phyloP scores from a whole-genome alignment of 2,888 invertebrate species.

The Sabatieria punctata region DNA sequence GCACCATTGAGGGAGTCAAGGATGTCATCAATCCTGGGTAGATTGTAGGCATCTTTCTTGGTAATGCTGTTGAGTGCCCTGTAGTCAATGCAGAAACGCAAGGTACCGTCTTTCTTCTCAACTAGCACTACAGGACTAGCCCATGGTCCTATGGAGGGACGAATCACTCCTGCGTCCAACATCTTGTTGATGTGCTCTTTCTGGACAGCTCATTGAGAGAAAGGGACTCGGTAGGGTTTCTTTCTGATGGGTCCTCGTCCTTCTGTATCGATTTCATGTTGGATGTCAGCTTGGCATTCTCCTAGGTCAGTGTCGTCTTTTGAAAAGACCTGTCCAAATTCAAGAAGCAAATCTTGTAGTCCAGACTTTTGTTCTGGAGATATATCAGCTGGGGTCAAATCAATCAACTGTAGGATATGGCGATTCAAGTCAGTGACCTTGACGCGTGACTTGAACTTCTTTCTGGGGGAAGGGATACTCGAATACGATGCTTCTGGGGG shows the following conservation, averaged over 20 bases:
- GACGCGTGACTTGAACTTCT: too few relatives aligned
- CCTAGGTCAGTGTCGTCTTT: too few relatives aligned
- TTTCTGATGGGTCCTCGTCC: background rate
- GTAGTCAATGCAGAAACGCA: conserved; percentile 16
- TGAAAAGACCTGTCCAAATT: too few relatives aligned
- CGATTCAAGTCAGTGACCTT: too few relatives aligned
- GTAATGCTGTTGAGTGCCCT: conserved; percentile 12
- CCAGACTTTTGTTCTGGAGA: too few relatives aligned
- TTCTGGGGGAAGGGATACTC: too few relatives aligned
- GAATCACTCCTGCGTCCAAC: conserved; percentile 7
- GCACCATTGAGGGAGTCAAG: conserved; percentile 8
- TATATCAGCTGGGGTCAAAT: too few relatives aligned
- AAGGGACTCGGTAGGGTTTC: background rate
- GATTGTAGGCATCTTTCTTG: conserved; percentile 10
- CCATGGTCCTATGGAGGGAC: conserved; percentile 24
- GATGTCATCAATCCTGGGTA: conserved; percentile 10
- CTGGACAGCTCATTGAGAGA: background rate
- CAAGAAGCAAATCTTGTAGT: too few relatives aligned
- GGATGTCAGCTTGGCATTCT: too few relatives aligned
- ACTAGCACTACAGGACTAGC: conserved; percentile 27
- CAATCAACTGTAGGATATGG: too few relatives aligned
- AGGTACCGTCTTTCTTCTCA: conserved; percentile 21
- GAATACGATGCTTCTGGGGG: too few relatives aligned
- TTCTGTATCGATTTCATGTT: background rate
- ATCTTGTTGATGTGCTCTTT: background rate